These are phyloP conservation scores for Acleris laterana DNA, from an alignment of 2,888 invertebrate genomes.

Conservation along the genomic window DNA sequence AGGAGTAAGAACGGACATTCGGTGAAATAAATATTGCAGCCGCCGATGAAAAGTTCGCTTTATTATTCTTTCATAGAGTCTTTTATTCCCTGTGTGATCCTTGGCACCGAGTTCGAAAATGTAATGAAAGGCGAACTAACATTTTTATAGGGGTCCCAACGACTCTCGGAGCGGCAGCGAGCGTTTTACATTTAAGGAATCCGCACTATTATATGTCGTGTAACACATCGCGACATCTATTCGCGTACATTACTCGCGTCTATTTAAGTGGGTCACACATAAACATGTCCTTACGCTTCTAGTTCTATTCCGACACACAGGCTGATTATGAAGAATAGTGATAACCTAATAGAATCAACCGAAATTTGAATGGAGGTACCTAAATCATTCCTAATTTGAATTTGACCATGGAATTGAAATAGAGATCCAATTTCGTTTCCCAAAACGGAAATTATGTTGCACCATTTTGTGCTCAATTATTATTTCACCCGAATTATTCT, in stretches of 20 bases:
- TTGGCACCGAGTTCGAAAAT: conserved; percentile 63
- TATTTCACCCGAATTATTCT: conserved; percentile 10
- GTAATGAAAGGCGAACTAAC: conserved; percentile 81
- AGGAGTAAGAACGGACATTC: conserved; percentile 65
- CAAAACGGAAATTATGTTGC: background rate
- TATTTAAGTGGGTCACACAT: conserved; percentile 8
- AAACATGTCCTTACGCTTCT: too few species aligned
- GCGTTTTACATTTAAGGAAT: conserved; percentile 82
- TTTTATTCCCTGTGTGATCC: conserved; percentile 46
- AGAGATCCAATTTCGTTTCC: background rate
- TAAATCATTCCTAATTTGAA: too few species aligned
- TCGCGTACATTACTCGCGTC: conserved; percentile 27
- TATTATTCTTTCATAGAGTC: conserved; percentile 46
- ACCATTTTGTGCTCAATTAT: background rate
- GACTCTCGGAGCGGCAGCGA: conserved; percentile 70
- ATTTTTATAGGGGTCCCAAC: conserved; percentile 82
- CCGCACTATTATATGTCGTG: conserved; percentile 75
- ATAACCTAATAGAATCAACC: too few species aligned
- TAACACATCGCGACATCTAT: conserved; percentile 72
- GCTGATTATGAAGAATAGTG: too few species aligned
- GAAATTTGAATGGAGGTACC: too few species aligned
- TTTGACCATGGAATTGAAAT: conserved; percentile 8
- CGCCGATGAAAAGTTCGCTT: conserved; percentile 45
- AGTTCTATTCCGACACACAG: too few species aligned
- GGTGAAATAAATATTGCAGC: conserved; percentile 56